Evolutionary conservation across 2,113 vertebrate species (phyloP), one percentile per base, ranked within the genome.

Genomic region (Diglossa brunneiventris): DNA sequence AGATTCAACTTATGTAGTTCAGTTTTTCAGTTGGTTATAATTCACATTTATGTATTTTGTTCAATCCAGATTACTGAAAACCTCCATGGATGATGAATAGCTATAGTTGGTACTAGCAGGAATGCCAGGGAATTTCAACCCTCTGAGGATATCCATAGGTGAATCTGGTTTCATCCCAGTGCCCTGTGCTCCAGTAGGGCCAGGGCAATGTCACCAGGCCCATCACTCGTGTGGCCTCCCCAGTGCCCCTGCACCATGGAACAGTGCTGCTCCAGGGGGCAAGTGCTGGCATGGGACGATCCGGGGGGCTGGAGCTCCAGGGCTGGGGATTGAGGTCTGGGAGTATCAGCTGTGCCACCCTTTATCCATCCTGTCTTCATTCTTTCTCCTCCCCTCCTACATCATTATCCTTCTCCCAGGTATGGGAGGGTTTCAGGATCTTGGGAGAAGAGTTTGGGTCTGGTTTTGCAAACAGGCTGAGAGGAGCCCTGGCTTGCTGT

Each of bases 151-250:
- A 31, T 49, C 42, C 31, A 11, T 17, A 37, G 47, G 15, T 55
- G 23, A 30, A 62, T 55, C 28, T 78, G 55, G 37, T 76, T 76
- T n/a, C 37, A 21, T 67, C 21, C 26, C 12, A 26, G 9, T 80
- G 35, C 17, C 21, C 18, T 64, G 41, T 0, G 0, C 22, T 49
- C 58, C 2, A 1, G 0, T 22, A 1, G 3, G 17, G 31, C 42
- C 67, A 58, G 50, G 42, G 26, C 2, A 5, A 12, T 37, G 35
- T 42, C 50, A 42, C 17, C 20, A 31, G 58, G 18, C 12, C 27
- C 22, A 15, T 37, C 8, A 11, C 18, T 50, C 0, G 0, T 21
- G 42, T 49, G 67, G 22, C 35, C 35, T 80, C 58, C 24, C 21
- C 11, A 30, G 42, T 76, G 5, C 6, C 20, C 4, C 28, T 53